phyloP scores from a whole-genome alignment of 2,888 invertebrate genomes.

The Amphipyra berbera region DNA sequence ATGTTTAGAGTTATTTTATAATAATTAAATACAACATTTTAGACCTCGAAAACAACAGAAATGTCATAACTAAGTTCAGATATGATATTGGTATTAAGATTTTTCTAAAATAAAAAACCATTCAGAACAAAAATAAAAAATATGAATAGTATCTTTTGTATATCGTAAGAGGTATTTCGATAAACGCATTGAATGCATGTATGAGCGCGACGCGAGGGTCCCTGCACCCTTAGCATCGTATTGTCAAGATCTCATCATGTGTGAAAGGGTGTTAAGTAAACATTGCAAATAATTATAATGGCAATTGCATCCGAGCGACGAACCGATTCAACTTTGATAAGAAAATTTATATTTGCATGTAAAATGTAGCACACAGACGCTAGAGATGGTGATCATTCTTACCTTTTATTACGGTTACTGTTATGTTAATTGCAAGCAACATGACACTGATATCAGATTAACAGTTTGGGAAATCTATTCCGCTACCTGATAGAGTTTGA shows the following conservation, averaged over 20 bases:
- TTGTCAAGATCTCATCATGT: constrained; percentile 87
- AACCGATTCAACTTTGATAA: constrained; percentile 82
- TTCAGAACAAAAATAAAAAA: constrained; percentile 39
- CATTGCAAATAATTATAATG: constrained; percentile 90
- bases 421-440: constrained; percentile 86
- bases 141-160: constrained; percentile 59
- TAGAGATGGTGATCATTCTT: constrained; percentile 78
- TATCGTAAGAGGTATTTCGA: constrained; percentile 71
- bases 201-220: constrained; percentile 60
- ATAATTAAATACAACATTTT: too few relatives aligned
- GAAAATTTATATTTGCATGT: constrained; percentile 86
- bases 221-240: constrained; percentile 69
- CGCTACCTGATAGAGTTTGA: constrained; percentile 62
- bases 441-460: constrained; percentile 89
- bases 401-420: constrained; percentile 80
- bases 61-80: not conserved
- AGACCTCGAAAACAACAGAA: not conserved
- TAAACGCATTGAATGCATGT: constrained; percentile 66
- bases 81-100: not conserved
- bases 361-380: constrained; percentile 76
- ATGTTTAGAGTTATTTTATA: too few relatives aligned
- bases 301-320: constrained; percentile 83
- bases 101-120: constrained; percentile 5
- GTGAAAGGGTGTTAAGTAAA: constrained; percentile 91
- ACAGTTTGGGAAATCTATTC: constrained; percentile 74